Evolutionary conservation across 2,113 vertebrate species (phyloP).

Genomic region (Hippocampus guttulatus): DNA sequence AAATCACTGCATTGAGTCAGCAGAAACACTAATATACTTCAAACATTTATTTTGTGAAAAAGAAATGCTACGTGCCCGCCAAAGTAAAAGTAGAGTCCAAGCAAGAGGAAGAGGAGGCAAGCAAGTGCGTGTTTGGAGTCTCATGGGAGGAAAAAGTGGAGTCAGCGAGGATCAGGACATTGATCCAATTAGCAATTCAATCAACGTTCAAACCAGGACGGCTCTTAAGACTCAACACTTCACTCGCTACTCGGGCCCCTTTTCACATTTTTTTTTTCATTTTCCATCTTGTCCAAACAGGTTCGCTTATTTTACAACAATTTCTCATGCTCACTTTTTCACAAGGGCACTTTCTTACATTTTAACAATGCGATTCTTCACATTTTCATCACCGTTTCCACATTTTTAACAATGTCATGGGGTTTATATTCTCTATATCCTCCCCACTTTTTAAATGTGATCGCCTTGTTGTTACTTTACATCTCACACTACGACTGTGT

Average conservation of each 20-base stretch:
- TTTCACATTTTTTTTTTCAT: too few relatives aligned
- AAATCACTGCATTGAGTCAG: neutral
- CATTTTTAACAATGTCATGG: neutral
- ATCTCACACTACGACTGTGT: neutral
- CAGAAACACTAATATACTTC: neutral
- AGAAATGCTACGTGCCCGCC: neutral
- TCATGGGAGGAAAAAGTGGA: neutral
- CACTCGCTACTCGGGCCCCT: neutral
- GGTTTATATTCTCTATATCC: too few relatives aligned
- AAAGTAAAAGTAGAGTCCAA: neutral
- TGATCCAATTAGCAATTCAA: slow-evolving; percentile 1
- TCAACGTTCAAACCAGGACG: neutral
- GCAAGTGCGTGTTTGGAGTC: neutral
- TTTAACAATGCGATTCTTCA: too few relatives aligned
- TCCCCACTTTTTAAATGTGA: too few relatives aligned
- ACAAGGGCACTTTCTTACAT: too few relatives aligned
- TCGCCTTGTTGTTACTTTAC: too few relatives aligned
- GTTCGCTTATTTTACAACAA: too few relatives aligned
- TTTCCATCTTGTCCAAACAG: too few relatives aligned
- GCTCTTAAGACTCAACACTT: neutral
- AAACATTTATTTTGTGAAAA: neutral
- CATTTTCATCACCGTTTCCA: neutral
- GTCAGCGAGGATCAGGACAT: neutral
- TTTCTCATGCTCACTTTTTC: too few relatives aligned
- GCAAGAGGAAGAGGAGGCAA: neutral